Base-by-base conservation (phyloP, 2,113 vertebrate species). In the Microtus montanus region DNA sequence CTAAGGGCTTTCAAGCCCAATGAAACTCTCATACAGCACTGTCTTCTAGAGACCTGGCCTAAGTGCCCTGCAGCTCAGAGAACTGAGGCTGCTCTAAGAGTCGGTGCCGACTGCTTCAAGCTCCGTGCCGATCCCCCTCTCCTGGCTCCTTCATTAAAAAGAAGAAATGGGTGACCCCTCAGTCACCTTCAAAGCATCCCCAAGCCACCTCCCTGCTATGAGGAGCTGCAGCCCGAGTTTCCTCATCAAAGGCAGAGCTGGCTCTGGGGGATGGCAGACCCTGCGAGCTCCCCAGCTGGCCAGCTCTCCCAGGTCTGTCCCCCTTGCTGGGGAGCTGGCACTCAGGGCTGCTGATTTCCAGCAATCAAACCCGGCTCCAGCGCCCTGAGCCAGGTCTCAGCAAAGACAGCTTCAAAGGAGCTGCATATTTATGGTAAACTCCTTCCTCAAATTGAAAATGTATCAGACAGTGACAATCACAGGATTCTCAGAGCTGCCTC, bases 381-480 rank as follows among this genome's bases (percentile, higher is more conserved):
- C 0, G 63, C 96, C 89, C 93, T 19, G 86, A 91, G 97, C 90
- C 64, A 91, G 93, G 92, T 47, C 84, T 63, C 14, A 7, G 61
- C 90, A 89, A 92, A 95, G 52, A 28, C 61, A 87, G 95, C 96
- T 97, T 97, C 96, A 88, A 63, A 41, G 97, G 80, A 94, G 84
- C 95, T 35, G 91, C 20, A 94, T 3, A 22, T 92, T 96, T 26
- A 58, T 77, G 12, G 87, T 82, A 80, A 94, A 97, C 82, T 83
- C 74, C 95, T 92, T 93, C 95, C 92, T 96, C 95, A 91, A 93
- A 4, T 87, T 70, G 89, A 87, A 96, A 97, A 90, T 90, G 96
- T 82, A 77, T 96, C 95, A 94, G 71, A 90, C 79, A 30, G 1
- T n/a, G 66, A 96, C 91, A 91, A 91, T 64, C 86, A 30, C 0